Evolutionary conservation across 2,797 vertebrate genomes (phyloP).

Genomic region (Cottoperca gobio): DNA sequence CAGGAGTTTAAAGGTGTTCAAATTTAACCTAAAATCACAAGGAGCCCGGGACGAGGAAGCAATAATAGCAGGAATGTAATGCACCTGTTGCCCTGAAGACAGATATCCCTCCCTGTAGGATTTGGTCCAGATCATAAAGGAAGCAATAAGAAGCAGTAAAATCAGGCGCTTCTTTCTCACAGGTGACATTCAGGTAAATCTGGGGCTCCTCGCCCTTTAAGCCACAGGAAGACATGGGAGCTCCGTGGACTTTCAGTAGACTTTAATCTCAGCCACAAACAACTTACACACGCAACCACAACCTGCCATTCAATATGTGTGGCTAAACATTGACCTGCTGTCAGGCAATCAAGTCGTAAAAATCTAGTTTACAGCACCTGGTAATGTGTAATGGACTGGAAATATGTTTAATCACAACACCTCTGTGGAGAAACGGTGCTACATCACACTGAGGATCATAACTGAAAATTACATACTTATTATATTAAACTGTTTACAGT

Average conservation of each 20-base stretch:
- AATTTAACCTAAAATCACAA: conserved; percentile 45
- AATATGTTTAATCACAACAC: conserved; percentile 10
- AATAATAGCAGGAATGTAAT: conserved; percentile 61
- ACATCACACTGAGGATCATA: conserved; percentile 1
- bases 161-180: conserved; percentile 1
- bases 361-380: conserved; percentile 14
- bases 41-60: conserved; percentile 34
- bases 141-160: conserved; percentile 57
- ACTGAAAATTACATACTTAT: neutral
- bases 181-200: conserved; percentile 32
- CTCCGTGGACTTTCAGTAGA: conserved; percentile 35
- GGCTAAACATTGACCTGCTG: conserved; percentile 69
- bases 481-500: neutral
- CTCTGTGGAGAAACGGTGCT: neutral
- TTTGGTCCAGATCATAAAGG: conserved; percentile 64
- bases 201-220: conserved; percentile 29
- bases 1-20: conserved; percentile 55
- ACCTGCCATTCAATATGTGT: neutral
- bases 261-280: conserved; percentile 48
- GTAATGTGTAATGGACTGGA: neutral
- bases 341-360: conserved; percentile 60
- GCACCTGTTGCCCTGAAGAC: conserved; percentile 67
- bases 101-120: conserved; percentile 32
- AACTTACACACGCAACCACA: conserved; percentile 15
- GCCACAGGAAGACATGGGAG: neutral